A percentile compares a stretch with the other conserved stretches of the same genome.
Conservation (phyloP, 1,140 invertebrate species). For the Drosophila ambigua region DNA sequence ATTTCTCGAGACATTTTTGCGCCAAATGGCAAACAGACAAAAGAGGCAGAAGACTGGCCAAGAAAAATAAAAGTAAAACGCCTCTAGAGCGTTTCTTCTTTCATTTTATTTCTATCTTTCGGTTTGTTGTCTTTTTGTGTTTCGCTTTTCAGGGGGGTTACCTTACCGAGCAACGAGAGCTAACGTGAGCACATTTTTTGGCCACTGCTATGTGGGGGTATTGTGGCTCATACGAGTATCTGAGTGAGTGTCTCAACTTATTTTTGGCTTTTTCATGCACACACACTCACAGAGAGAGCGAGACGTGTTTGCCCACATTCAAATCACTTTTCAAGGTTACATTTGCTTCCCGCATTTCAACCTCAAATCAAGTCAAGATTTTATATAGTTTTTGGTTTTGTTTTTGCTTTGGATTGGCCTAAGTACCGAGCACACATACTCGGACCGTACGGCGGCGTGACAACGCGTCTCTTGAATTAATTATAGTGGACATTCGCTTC, state of each 20-base stretch:
- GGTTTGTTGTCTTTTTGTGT: slow-evolving; percentile 13
- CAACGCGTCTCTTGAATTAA: slow-evolving; percentile 59
- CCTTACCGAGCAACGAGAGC: slow-evolving; percentile 15
- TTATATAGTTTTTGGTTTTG: slow-evolving; percentile 4
- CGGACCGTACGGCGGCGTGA: neutral
- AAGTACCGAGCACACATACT: slow-evolving; percentile 28
- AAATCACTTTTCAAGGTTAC: slow-evolving; percentile 70
- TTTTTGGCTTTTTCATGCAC: slow-evolving; percentile 53
- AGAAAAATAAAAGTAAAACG: slow-evolving; percentile 58
- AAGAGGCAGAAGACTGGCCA: slow-evolving; percentile 46
- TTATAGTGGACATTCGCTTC: slow-evolving; percentile 38
- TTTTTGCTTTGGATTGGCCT: slow-evolving; percentile 6
- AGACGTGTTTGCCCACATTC: slow-evolving; percentile 59
- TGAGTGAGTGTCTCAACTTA: slow-evolving; percentile 53
- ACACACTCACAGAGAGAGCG: slow-evolving; percentile 27
- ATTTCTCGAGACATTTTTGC: slow-evolving; percentile 45
- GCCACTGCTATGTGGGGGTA: slow-evolving; percentile 32
- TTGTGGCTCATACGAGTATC: no score
- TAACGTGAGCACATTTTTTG: slow-evolving; percentile 37
- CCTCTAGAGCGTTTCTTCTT: slow-evolving; percentile 39
- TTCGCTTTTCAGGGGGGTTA: slow-evolving; percentile 12
- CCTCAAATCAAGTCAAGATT: slow-evolving; percentile 44
- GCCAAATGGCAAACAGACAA: slow-evolving; percentile 34
- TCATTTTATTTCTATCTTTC: slow-evolving; percentile 25
- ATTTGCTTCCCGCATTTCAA: slow-evolving; percentile 59